Conservation (phyloP, 2,113 vertebrate species). For the Gymnogyps californianus region DNA sequence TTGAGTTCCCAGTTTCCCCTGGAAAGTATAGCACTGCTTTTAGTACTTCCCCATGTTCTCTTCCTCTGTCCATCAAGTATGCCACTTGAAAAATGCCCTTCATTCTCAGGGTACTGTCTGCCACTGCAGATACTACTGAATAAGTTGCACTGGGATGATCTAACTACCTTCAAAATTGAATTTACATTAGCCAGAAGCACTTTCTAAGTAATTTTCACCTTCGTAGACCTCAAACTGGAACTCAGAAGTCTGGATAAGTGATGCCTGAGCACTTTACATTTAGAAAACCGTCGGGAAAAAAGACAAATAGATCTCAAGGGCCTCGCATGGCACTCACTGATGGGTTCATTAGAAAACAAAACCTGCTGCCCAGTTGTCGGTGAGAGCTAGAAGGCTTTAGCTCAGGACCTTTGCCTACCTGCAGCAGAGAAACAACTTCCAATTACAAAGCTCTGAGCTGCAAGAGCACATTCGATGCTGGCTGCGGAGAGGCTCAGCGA, state of each 20-base stretch:
- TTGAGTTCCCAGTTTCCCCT: neutral
- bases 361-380: accelerated
- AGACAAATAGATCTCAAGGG: neutral
- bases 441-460: neutral
- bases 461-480: neutral
- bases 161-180: neutral
- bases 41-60: neutral
- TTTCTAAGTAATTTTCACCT: slow-evolving; percentile 26
- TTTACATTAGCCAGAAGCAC: slow-evolving; percentile 33
- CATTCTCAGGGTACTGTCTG: neutral
- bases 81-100: neutral
- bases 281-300: neutral
- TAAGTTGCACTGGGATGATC: neutral
- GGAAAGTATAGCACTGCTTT: neutral
- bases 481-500: accelerated
- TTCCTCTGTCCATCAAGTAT: neutral
- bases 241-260: slow-evolving; percentile 1
- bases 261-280: neutral
- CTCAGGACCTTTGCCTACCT: neutral
- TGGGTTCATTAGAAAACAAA: slow-evolving; percentile 10
- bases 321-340: neutral
- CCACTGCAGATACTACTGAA: neutral
- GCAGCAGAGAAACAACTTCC: neutral
- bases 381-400: neutral
- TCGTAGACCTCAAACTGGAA: neutral